Conservation (phyloP, 2,888 invertebrate genomes). For the Yponomeuta malinellus region DNA sequence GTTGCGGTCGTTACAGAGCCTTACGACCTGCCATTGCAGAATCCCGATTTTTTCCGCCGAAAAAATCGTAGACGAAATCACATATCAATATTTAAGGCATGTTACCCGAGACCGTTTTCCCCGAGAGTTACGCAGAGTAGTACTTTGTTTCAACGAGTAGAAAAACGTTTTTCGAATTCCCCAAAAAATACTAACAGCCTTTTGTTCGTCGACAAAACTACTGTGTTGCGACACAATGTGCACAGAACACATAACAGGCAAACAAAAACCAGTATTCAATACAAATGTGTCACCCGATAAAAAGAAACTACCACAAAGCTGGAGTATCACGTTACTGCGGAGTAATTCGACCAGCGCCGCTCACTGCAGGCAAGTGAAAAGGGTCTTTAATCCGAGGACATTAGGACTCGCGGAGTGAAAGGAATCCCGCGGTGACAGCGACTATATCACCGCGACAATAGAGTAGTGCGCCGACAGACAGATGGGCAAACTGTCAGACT, state of each 20-base stretch:
- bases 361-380: neutral
- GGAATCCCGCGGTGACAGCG: constrained; percentile 1
- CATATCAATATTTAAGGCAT: neutral
- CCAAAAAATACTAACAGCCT: neutral
- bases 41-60: constrained; percentile 1
- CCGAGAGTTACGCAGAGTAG: neutral
- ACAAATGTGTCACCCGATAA: constrained; percentile 12
- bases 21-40: constrained; percentile 8
- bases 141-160: neutral
- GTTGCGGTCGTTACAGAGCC: constrained; percentile 34
- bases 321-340: constrained; percentile 2
- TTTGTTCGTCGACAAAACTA: neutral
- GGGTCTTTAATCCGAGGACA: neutral
- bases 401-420: constrained; percentile 1
- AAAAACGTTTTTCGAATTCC: neutral
- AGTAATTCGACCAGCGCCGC: neutral
- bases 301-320: constrained; percentile 4
- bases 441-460: constrained; percentile 5
- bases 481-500: constrained; percentile 8
- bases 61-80: neutral
- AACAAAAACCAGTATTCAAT: constrained; percentile 9
- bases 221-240: neutral
- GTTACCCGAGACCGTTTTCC: neutral
- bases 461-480: constrained; percentile 8
- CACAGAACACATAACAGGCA: neutral